These are phyloP conservation scores for Drosophila kanapiae DNA, from an alignment of 1,140 invertebrate species.

Conservation along the genomic window DNA sequence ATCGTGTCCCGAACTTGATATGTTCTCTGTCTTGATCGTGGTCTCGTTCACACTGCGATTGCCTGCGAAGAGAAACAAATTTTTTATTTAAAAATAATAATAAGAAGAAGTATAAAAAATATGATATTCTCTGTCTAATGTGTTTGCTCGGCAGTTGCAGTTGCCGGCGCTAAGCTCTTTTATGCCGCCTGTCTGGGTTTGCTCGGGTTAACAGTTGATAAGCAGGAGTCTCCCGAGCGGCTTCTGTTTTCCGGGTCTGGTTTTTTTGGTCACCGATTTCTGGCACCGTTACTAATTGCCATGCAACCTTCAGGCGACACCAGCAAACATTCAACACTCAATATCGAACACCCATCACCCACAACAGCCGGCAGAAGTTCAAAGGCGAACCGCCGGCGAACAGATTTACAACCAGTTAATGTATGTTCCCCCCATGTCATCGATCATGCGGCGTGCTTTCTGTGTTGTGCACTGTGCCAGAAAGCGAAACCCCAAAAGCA, in stretches of 20 bases:
- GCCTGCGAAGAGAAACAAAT: slow-evolving; percentile 84
- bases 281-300: slow-evolving; percentile 73
- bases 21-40: slow-evolving; percentile 90
- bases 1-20: slow-evolving; percentile 86
- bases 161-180: slow-evolving; percentile 32
- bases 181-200: slow-evolving; percentile 34
- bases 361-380: slow-evolving; percentile 35
- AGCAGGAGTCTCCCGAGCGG: slow-evolving; percentile 35
- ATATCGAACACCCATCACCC: slow-evolving; percentile 21
- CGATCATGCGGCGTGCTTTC: slow-evolving; percentile 80
- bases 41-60: slow-evolving; percentile 89
- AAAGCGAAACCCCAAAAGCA: slow-evolving; percentile 22
- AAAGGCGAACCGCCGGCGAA: slow-evolving; percentile 62
- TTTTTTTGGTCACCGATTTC: not conserved
- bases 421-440: slow-evolving; percentile 74
- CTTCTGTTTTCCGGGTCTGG: slow-evolving; percentile 15
- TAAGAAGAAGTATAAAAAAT: not conserved
- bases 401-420: slow-evolving; percentile 83
- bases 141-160: slow-evolving; percentile 23
- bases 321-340: slow-evolving; percentile 25
- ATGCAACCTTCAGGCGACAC: slow-evolving; percentile 79
- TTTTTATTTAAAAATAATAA: not conserved
- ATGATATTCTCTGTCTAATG: slow-evolving; percentile 8
- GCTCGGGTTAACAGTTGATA: slow-evolving; percentile 39
- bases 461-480: slow-evolving; percentile 51